Conservation (phyloP, 2,797 vertebrate genomes). For the Rhodeus uyekii region DNA sequence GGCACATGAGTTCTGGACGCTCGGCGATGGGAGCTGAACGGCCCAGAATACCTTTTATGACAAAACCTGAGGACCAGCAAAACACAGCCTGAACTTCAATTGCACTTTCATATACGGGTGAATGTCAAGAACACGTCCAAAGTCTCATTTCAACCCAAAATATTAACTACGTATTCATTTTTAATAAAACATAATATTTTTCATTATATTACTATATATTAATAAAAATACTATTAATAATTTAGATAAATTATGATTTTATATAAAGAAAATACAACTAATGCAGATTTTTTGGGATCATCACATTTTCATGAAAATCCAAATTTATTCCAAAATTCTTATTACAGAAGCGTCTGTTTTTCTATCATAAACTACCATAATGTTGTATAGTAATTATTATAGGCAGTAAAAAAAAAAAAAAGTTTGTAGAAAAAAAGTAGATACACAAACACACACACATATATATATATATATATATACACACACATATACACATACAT, state of each 20-base stretch:
- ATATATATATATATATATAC: no score
- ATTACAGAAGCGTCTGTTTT: not conserved
- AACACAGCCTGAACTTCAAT: not conserved
- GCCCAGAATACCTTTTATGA: conserved; percentile 38
- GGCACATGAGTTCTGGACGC: conserved; percentile 47
- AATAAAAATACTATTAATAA: not conserved
- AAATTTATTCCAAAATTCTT: not conserved
- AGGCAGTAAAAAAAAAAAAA: not conserved
- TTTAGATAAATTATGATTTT: not conserved
- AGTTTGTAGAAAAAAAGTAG: no score
- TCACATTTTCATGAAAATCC: not conserved
- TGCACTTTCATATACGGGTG: not conserved
- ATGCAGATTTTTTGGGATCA: not conserved
- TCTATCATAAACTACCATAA: not conserved
- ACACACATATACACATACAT: no score
- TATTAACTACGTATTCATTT: not conserved
- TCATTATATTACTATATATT: not conserved
- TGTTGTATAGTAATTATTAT: not conserved
- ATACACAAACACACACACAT: no score
- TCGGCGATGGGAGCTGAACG: conserved; percentile 29
- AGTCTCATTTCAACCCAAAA: not conserved
- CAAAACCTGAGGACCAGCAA: conserved; percentile 44
- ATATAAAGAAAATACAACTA: not conserved
- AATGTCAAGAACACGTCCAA: not conserved
- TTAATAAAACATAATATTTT: not conserved